phyloP scores from a whole-genome alignment of 1,140 invertebrate genomes.

The Pogonus chalceus region DNA sequence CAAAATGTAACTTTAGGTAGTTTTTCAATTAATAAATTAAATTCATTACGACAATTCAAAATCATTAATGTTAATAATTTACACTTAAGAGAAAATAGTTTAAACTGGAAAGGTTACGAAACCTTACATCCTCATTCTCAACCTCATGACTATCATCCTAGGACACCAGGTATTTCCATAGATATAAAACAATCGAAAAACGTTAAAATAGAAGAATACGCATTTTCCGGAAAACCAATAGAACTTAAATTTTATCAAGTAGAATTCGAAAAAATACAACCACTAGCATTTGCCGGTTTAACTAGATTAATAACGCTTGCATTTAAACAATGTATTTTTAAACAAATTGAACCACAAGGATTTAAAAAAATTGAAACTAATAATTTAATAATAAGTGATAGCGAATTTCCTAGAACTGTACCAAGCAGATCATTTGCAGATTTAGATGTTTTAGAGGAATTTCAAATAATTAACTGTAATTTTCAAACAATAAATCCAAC shows the following conservation, averaged over 20 bases:
- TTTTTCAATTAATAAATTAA: neutral
- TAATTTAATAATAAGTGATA: slow-evolving; percentile 46
- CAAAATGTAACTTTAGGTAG: slow-evolving; percentile 7
- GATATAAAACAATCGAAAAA: slow-evolving; percentile 20
- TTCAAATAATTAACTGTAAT: slow-evolving; percentile 52
- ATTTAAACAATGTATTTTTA: slow-evolving; percentile 43
- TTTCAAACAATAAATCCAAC: slow-evolving; percentile 40
- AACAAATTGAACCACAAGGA: slow-evolving; percentile 54
- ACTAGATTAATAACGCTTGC: slow-evolving; percentile 42
- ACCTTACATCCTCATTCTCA: no score
- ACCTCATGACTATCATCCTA: slow-evolving; percentile 16
- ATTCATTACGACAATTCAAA: neutral
- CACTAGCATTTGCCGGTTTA: slow-evolving; percentile 64
- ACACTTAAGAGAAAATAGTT: slow-evolving; percentile 16
- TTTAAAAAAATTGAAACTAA: slow-evolving; percentile 67
- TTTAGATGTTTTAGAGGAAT: slow-evolving; percentile 52
- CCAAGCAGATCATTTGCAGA: slow-evolving; percentile 65
- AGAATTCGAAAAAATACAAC: slow-evolving; percentile 47
- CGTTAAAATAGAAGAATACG: slow-evolving; percentile 25
- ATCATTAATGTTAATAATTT: slow-evolving; percentile 2
- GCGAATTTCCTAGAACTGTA: slow-evolving; percentile 39
- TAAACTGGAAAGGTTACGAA: slow-evolving; percentile 27
- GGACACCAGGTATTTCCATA: slow-evolving; percentile 22
- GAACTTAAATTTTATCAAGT: slow-evolving; percentile 52
- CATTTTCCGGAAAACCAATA: slow-evolving; percentile 58